Evolutionary conservation across 2,797 vertebrate genomes (phyloP), one percentile per base, ranked within the genome.

Genomic region (Lagodon rhomboides): DNA sequence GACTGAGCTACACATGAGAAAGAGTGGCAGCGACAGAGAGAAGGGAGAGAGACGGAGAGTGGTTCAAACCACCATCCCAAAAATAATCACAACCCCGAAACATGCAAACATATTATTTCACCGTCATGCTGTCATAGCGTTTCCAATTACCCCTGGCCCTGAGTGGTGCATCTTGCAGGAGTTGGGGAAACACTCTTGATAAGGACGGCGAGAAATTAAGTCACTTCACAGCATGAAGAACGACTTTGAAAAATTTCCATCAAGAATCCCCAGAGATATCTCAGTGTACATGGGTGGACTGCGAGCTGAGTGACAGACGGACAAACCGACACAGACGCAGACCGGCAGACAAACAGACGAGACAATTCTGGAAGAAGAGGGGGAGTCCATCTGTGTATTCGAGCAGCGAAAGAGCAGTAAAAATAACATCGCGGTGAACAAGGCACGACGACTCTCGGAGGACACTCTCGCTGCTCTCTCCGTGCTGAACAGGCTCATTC

Each of bases 351-450:
- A 55, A 68, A 78, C 58, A 54, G 53, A 58, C 34, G n/a, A 59
- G 51, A 73, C 38, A 18, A 54, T 61, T 85, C 72, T 13, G 54
- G 76, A 79, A 69, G 78, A 80, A 76, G 68, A 80, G 38, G 61
- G 61, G n/a, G 69, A 87, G 81, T 89, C 80, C 81, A 82, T 90
- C 80, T 88, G 71, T 69, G 80, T 87, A 80, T 91, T 85, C 65
- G 8, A 86, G 89, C 86, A 82, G 82, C 41, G 68, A 86, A 84
- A 84, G 78, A 84, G 79, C 84, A 65, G 85, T 87, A 85, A 91
- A 90, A 92, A 89, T 89, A 90, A 91, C 85, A 80, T 44, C 60
- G 82, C 55, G 17, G 50, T 85, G 84, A 89, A 92, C 73, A 84
- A 85, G 79, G 50, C 77, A 77, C 43, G 46, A 27, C 30, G 55